Evolutionary conservation across 2,888 invertebrate genomes (phyloP).

Genomic region (Pasiphila rectangulata): DNA sequence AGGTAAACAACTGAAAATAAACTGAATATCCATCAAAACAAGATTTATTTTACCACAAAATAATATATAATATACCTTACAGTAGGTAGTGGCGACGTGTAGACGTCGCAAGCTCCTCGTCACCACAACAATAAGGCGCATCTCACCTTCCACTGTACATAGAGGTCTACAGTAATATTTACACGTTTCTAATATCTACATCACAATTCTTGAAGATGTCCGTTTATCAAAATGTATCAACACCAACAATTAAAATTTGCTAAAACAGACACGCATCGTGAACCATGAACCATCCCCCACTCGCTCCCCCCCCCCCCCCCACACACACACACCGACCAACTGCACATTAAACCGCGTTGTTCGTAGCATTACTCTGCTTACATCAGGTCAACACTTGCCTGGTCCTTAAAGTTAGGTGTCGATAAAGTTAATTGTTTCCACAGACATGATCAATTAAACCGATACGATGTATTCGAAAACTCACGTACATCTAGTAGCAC

Average conservation of each 20-base stretch:
- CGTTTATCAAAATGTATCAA: conserved; percentile 3
- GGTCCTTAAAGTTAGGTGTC: too few species aligned
- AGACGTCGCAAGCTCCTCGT: conserved; percentile 46
- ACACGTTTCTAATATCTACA: conserved; percentile 28
- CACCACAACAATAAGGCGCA: conserved; percentile 25
- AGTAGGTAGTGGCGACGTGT: conserved; percentile 39
- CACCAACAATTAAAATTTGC: conserved; percentile 12
- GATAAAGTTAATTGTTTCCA: too few species aligned
- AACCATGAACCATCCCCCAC: conserved; percentile 12
- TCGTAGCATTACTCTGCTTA: too few species aligned
- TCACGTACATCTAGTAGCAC: not conserved
- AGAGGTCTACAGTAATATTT: conserved; percentile 26
- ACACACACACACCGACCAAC: not conserved
- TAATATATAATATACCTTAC: conserved; percentile 32
- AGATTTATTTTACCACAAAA: conserved; percentile 30
- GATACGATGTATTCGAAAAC: too few species aligned
- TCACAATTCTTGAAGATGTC: conserved; percentile 24
- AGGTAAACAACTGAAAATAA: conserved; percentile 18
- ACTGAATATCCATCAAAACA: conserved; percentile 30
- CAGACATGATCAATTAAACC: too few species aligned
- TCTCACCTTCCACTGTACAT: conserved; percentile 23
- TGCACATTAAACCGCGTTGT: too few species aligned
- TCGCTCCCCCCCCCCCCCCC: not conserved
- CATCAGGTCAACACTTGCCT: too few species aligned
- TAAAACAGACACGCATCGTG: conserved; percentile 13